phyloP scores from a whole-genome alignment of 30 jellyfish, hydroid and myxozoan genomes.

The Cassiopea andromeda region DNA sequence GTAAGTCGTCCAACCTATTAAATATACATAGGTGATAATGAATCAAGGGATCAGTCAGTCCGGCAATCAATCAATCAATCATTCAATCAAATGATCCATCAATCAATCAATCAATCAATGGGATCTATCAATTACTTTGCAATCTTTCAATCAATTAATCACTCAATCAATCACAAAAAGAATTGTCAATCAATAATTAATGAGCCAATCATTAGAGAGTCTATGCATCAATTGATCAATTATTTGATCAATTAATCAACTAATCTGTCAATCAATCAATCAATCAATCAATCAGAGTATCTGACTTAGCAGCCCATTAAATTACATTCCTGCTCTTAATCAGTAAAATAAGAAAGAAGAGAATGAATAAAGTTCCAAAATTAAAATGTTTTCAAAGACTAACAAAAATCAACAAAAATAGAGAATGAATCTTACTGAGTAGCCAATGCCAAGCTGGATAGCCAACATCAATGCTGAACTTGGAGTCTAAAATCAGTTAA shows the following conservation, averaged over 20 bases:
- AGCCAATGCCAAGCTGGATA: constrained; percentile 98
- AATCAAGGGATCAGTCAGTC: too few species aligned
- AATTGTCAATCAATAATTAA: not conserved
- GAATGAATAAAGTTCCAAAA: too few species aligned
- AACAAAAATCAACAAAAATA: too few species aligned
- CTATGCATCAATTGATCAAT: not conserved
- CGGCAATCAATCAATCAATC: not conserved
- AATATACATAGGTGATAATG: too few species aligned
- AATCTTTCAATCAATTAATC: constrained; percentile 1
- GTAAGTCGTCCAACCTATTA: constrained; percentile 92
- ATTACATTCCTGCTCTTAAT: too few species aligned
- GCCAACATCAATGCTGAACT: constrained; percentile 96
- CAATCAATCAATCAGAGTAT: not conserved
- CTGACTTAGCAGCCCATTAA: too few species aligned
- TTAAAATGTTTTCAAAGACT: too few species aligned
- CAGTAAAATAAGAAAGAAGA: too few species aligned
- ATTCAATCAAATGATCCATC: not conserved
- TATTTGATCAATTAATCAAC: not conserved
- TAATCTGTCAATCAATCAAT: not conserved
- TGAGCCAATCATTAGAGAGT: not conserved
- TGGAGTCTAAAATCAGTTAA: constrained; percentile 74
- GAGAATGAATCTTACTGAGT: constrained; percentile 76
- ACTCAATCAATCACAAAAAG: not conserved
- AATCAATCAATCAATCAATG: not conserved
- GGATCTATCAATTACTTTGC: not conserved